Evolutionary conservation across 2,888 invertebrate genomes (phyloP).

Genomic region (Bombylius major): DNA sequence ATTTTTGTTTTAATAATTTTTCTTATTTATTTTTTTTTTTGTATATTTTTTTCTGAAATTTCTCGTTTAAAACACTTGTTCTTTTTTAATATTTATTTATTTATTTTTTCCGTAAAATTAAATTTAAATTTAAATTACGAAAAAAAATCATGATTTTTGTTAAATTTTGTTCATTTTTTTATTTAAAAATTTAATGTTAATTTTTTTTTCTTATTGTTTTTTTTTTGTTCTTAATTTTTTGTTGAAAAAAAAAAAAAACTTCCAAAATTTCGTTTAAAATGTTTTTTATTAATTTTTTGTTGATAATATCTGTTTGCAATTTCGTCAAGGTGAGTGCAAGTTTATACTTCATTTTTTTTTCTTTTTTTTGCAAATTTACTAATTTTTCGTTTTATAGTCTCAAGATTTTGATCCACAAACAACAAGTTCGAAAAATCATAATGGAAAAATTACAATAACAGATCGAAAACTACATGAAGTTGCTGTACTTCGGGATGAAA

Average conservation of each 20-base stretch:
- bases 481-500: constrained; percentile 23
- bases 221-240: no score
- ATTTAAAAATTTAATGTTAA: not conserved
- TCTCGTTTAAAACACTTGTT: not conserved
- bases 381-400: constrained; percentile 11
- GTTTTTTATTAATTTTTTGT: no score
- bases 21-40: not conserved
- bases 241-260: no score
- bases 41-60: not conserved
- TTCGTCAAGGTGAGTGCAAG: no score
- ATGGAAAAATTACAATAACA: constrained; percentile 22
- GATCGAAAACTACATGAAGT: constrained; percentile 19
- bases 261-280: no score
- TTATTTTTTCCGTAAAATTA: not conserved
- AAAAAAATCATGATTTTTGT: not conserved
- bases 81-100: not conserved
- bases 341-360: not conserved
- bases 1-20: not conserved
- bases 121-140: not conserved
- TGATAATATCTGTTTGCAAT: no score
- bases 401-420: constrained; percentile 24
- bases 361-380: not conserved
- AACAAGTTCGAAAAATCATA: not conserved
- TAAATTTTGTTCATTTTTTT: not conserved
- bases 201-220: no score